Evolutionary conservation across 2,888 invertebrate genomes (phyloP), one percentile per base, ranked within the genome.

Genomic region (Nineta flava): DNA sequence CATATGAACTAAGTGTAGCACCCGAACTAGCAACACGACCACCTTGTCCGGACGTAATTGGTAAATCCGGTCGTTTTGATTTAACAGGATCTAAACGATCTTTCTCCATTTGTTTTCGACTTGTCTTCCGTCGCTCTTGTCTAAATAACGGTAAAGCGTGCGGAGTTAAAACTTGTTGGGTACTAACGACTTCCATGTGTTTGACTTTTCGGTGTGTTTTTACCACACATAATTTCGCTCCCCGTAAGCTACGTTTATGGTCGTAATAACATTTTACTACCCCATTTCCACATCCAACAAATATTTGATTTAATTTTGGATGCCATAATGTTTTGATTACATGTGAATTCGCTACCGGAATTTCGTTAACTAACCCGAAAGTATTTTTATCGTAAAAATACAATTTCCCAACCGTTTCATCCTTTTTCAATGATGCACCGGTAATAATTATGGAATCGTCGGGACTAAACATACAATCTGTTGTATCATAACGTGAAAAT

Each of bases 251-350:
- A 42, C 79, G 76, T 51, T 82, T 79, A 1, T 86, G 82, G 61
- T 96, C 95, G 59, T 95, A 99, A 62, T 84, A 92, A 49, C 93
- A 83, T 59, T 91, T 90, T 0, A 93, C 83, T 0, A 77, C 72
- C 0, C 97, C 97, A 62, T 93, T 88, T 0, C 92, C 92, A 57
- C 90, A 87, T 0, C 94, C 90, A 0, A 91, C 81, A 54, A 96
- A 87, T 41, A 99, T 81, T 64, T 99, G 99, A 63, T 99, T 97
- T n/a, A 99, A 68, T 63, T 93, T 91, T 0, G 97, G 88, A 68
- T 99, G 97, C 99, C 99, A 99, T 1, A 87, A 65, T 0, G 84
- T 79, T 62, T 94, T 87, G 1, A 97, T 87, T 0, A 92, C 81
- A 55, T 88, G 88, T 0, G 88, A 83, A 58, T 83, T 77, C 0